phyloP scores from a whole-genome alignment of 2,888 invertebrate species.

The Biston betularia region DNA sequence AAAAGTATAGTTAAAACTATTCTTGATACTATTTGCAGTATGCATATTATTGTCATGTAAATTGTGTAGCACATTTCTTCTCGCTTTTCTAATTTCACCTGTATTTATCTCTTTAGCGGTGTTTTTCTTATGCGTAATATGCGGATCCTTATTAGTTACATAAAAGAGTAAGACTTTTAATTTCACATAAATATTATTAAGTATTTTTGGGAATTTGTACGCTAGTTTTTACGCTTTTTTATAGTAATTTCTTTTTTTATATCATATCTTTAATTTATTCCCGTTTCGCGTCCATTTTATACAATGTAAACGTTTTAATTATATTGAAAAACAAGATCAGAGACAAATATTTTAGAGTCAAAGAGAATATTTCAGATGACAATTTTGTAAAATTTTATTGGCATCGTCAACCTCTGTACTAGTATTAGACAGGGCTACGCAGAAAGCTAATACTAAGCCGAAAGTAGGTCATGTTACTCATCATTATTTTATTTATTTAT shows the following conservation, averaged over 20 bases:
- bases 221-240: not conserved
- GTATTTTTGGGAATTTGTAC: not conserved
- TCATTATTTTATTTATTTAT: too few relatives aligned
- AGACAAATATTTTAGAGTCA: not conserved
- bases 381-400: not conserved
- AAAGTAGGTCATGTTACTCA: not conserved
- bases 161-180: not conserved
- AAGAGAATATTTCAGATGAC: not conserved
- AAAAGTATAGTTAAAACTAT: constrained; percentile 50
- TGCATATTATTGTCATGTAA: constrained; percentile 52
- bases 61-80: constrained; percentile 48
- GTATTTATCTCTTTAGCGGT: not conserved
- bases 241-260: not conserved
- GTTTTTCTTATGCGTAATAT: not conserved
- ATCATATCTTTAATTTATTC: not conserved
- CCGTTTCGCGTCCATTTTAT: not conserved
- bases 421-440: not conserved
- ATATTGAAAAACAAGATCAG: too few relatives aligned
- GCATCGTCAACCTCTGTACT: not conserved
- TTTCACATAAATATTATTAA: not conserved
- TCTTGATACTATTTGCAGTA: constrained; percentile 50
- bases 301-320: not conserved
- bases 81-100: not conserved
- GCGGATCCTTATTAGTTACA: not conserved
- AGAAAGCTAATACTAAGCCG: too few relatives aligned